Conservation (phyloP, 2,888 invertebrate species). For the Allolobophora icterica region DNA sequence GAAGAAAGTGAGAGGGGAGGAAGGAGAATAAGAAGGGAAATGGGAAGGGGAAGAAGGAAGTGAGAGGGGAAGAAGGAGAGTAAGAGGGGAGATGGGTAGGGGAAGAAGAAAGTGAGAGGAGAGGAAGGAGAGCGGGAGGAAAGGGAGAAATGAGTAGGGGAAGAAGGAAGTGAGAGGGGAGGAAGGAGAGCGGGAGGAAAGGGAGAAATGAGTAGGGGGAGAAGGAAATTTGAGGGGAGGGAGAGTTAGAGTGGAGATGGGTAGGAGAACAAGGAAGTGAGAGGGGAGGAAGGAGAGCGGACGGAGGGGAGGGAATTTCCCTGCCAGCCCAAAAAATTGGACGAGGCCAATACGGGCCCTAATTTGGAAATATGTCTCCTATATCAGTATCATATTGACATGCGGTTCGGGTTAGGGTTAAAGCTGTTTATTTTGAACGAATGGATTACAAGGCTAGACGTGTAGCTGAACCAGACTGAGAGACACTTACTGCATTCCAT, state of each 20-base stretch:
- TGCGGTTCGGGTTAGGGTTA: no score
- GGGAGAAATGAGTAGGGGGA: not conserved
- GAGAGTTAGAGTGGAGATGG: not conserved
- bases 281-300: not conserved
- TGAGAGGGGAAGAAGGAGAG: not conserved
- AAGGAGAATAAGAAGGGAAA: no score
- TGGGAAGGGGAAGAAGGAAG: not conserved
- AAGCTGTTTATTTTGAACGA: no score
- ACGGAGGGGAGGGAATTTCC: no score
- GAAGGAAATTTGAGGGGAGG: not conserved
- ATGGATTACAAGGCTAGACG: no score
- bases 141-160: not conserved
- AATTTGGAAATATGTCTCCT: no score
- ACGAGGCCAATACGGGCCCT: no score
- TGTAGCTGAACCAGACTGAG: no score
- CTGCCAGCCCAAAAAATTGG: no score
- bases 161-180: not conserved
- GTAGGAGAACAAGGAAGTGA: not conserved
- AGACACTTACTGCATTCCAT: conserved; percentile 49
- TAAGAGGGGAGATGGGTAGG: not conserved
- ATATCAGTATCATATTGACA: no score
- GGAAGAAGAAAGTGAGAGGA: not conserved
- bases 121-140: not conserved
- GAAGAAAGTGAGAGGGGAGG: no score
- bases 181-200: not conserved